These are phyloP conservation scores for Squalus acanthias DNA, from an alignment of 2,797 vertebrate genomes.

Conservation along the genomic window DNA sequence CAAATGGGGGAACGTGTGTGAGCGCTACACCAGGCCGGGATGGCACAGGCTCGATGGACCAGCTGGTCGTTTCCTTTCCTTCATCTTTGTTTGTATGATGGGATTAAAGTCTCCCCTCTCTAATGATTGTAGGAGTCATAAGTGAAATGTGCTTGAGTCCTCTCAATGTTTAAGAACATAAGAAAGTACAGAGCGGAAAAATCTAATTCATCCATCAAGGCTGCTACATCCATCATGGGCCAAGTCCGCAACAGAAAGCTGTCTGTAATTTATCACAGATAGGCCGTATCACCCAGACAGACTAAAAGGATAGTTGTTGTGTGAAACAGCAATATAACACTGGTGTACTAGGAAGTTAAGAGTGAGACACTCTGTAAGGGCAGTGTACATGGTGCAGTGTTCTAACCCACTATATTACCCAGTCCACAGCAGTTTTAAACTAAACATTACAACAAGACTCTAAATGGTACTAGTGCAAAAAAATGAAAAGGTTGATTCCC, in stretches of 20 bases:
- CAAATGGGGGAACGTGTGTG: neutral
- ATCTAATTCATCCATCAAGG: neutral
- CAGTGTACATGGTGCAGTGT: neutral
- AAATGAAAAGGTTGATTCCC: neutral
- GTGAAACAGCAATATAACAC: neutral
- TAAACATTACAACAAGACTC: neutral
- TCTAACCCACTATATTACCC: neutral
- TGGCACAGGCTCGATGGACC: neutral
- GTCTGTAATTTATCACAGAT: neutral
- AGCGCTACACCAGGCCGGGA: neutral
- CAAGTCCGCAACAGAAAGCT: neutral
- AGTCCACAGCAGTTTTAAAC: neutral
- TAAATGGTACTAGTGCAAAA: neutral
- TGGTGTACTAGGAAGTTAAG: neutral
- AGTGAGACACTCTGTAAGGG: neutral
- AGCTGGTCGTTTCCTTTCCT: neutral
- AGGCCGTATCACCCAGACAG: no score
- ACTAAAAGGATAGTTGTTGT: neutral
- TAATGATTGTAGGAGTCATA: neutral
- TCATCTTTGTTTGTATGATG: neutral
- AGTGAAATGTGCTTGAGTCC: neutral
- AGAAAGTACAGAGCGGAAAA: neutral
- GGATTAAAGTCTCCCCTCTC: neutral
- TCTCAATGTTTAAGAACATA: neutral
- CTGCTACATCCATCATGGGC: neutral